Conservation (phyloP, 2,888 invertebrate genomes). For the Rhorus exstirpatorius region DNA sequence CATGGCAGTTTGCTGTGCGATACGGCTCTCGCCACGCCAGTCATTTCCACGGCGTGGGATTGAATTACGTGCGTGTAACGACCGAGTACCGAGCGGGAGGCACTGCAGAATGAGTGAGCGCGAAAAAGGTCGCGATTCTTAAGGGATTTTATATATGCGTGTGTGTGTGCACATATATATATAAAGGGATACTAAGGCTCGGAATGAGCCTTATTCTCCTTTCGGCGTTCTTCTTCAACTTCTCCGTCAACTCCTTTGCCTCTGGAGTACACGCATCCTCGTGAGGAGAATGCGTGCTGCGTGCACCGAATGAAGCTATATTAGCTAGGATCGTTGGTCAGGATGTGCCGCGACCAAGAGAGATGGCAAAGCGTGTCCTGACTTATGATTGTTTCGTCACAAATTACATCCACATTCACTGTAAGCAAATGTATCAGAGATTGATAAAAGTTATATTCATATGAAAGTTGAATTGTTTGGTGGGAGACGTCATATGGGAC, state of each 20-base stretch:
- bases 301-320: conserved; percentile 62
- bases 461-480: no score
- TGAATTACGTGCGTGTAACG: conserved; percentile 78
- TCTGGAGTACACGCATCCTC: conserved; percentile 44
- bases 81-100: conserved; percentile 63
- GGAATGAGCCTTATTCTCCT: conserved; percentile 62
- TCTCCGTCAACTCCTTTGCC: conserved; percentile 34
- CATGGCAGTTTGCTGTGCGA: conserved; percentile 53
- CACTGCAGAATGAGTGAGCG: conserved; percentile 47
- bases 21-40: conserved; percentile 68
- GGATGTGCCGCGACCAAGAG: conserved; percentile 39
- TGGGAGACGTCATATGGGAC: no score
- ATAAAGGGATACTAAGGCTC: conserved; percentile 24
- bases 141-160: conserved; percentile 25
- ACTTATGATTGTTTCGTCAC: conserved; percentile 58
- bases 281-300: conserved; percentile 65
- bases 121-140: conserved; percentile 55
- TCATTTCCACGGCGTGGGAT: conserved; percentile 79
- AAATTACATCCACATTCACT: conserved; percentile 19
- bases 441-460: no score
- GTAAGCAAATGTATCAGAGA: conserved; percentile 22
- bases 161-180: conserved; percentile 19
- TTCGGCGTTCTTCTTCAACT: conserved; percentile 46
- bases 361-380: conserved; percentile 58
- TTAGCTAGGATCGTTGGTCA: conserved; percentile 47